Percentiles rank a stretch among this genome's conserved stretches.
phyloP scores from a whole-genome alignment of 2,888 invertebrate genomes.

The Parnassius orleans region DNA sequence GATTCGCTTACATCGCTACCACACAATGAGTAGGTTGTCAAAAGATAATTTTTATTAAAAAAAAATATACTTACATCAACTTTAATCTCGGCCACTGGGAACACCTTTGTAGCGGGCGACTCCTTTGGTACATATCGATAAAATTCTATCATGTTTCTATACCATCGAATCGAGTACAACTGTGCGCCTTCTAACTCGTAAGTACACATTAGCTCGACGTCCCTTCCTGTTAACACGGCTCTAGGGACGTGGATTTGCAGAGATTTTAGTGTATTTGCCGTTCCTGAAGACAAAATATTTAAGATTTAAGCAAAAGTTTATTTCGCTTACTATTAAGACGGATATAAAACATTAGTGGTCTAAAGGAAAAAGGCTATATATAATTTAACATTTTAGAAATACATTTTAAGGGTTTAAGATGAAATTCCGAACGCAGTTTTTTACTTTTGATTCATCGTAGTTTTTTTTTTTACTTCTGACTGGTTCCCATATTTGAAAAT shows the following conservation, averaged over 20 bases:
- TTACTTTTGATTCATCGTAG: too few species aligned
- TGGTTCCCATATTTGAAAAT: too few species aligned
- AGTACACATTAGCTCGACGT: constrained; percentile 76
- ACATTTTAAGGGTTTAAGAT: too few species aligned
- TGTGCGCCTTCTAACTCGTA: constrained; percentile 83
- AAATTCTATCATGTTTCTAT: constrained; percentile 87
- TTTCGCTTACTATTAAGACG: neutral
- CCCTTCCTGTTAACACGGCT: constrained; percentile 75
- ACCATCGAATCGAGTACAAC: constrained; percentile 89
- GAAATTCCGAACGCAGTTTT: too few species aligned
- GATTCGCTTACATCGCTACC: too few species aligned
- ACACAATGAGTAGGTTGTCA: too few species aligned
- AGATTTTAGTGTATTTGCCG: constrained; percentile 65
- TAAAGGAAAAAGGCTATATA: too few species aligned
- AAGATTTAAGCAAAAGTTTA: constrained; percentile 6
- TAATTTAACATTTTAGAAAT: too few species aligned
- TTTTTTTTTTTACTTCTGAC: too few species aligned
- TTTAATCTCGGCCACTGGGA: constrained; percentile 84
- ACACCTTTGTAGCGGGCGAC: constrained; percentile 85
- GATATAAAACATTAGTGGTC: too few species aligned
- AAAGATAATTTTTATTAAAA: too few species aligned
- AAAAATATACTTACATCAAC: constrained; percentile 84
- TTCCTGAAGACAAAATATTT: constrained; percentile 54
- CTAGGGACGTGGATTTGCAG: constrained; percentile 77
- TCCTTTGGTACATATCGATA: constrained; percentile 89